phyloP scores from a whole-genome alignment of 1,140 invertebrate genomes.

The Samia ricini region DNA sequence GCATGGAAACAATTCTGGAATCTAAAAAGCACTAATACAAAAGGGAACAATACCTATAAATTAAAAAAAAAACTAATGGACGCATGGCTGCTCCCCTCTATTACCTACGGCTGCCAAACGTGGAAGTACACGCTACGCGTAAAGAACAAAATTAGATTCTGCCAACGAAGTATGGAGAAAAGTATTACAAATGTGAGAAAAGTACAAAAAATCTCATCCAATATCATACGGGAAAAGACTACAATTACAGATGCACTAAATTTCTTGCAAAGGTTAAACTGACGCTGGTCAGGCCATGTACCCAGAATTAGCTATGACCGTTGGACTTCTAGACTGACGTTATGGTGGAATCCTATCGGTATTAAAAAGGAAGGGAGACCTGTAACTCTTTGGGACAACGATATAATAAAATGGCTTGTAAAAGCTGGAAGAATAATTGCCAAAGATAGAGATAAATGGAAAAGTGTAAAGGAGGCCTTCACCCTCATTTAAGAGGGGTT shows the following conservation, averaged over 20 bases:
- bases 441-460: too few species aligned
- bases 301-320: background rate
- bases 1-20: too few species aligned
- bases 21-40: too few species aligned
- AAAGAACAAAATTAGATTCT: too few species aligned
- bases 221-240: slow-evolving; percentile 5
- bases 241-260: slow-evolving; percentile 6
- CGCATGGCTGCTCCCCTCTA: too few species aligned
- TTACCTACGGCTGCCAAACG: too few species aligned
- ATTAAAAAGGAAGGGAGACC: background rate
- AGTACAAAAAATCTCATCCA: slow-evolving; percentile 6
- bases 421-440: background rate
- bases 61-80: too few species aligned
- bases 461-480: background rate
- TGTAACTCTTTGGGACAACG: background rate
- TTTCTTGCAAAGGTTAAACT: slow-evolving; percentile 3
- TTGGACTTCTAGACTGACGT: background rate
- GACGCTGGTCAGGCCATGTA: background rate
- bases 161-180: too few species aligned
- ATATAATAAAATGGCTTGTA: background rate
- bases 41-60: too few species aligned
- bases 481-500: background rate
- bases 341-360: background rate
- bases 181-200: too few species aligned
- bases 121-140: too few species aligned